Evolutionary conservation across 2,888 invertebrate species (phyloP), one percentile per base, ranked within the genome.

Genomic region (Dryocosmus kuriphilus): DNA sequence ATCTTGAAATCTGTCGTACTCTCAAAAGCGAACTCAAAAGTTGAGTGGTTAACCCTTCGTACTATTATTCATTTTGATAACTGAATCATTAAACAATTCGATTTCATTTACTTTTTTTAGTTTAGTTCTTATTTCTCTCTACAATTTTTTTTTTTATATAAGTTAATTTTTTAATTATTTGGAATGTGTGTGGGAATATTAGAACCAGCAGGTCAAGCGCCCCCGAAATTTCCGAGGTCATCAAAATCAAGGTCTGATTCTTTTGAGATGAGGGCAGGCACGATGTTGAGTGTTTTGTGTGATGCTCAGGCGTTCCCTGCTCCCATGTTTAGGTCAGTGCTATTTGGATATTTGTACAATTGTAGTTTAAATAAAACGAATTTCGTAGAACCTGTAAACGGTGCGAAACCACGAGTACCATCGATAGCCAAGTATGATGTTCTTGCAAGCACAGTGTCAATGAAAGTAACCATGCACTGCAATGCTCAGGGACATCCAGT

Each of bases 401-500:
- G 93, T 62, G 93, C 93, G 86, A 92, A 93, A 73, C 94, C 94
- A 55, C 93, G 93, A 82, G 93, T 94, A 85, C 93, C 94, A 62
- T 92, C 93, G 46, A 93, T 93, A 84, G 94, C 95, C 63, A 94
- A 93, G 89, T 93, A 93, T 85, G 93, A 92, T 84, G 93, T 93
- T 73, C 93, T 93, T 85, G 90, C 92, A 75, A 92, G 92, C 87
- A 87, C 89, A 75, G 88, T 90, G 74, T 92, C 91, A 22, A 91
- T 92, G 75, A 92, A 93, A 82, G 93, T 95, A 86, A 94, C 93
- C 61, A 92, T 95, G 79, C 92, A 95, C 65, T 95, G 95, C 88
- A 94, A 94, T 85, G 94, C 95, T 63, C 95, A 95, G 91, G 95
- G 94, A 22, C 94, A 92, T 91, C 96, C 96, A 76, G 94, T 95